Evolutionary conservation across 64 coral and sea anemone genomes (phyloP), one percentile per base, ranked within the genome.

Genomic region (Montipora foliosa): DNA sequence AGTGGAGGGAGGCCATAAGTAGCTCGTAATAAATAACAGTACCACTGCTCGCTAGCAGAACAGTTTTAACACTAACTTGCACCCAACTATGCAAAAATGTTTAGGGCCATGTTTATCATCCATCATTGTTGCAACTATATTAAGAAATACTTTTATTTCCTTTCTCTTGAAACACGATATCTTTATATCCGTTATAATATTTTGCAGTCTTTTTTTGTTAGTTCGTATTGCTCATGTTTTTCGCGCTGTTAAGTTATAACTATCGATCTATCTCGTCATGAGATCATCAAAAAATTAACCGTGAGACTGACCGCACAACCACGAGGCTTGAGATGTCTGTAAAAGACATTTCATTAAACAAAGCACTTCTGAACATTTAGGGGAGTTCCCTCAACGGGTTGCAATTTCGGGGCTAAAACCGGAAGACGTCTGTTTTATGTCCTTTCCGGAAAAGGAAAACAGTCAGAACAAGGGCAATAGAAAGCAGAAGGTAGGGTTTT

Each of bases 111-210:
- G 61, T 66, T 66, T 66, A 66, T 66, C 61, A 66, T 66, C 61
- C 5, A 66, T 66, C 61, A 66, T 66, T 7, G 61, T 66, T 66
- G 61, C 61, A 66, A 66, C 61, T 66, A 10, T 66, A 66, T 66
- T 66, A 66, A 66, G 61, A 66, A 66, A 66, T 66, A 66, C 61
- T 66, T 66, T 66, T 66, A 66, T 66, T 66, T 66, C 61, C 61
- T 66, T 66, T 66, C 61, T 66, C 61, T 66, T 66, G 61, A 3
- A 66, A 66, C 61, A 66, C 61, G 61, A 66, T 66, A 66, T 66
- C 61, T 66, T 66, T 66, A 66, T 66, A 66, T 66, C 3, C 61
- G 61, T 66, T 66, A 66, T 66, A 66, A 66, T 66, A 66, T 66
- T 66, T 64, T 64, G 60, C 60, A 64, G 60, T 64, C 2, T 64